Evolutionary conservation across 1,140 invertebrate species (phyloP), one percentile per base, ranked within the genome.

Genomic region (Wiebesia pumilae): DNA sequence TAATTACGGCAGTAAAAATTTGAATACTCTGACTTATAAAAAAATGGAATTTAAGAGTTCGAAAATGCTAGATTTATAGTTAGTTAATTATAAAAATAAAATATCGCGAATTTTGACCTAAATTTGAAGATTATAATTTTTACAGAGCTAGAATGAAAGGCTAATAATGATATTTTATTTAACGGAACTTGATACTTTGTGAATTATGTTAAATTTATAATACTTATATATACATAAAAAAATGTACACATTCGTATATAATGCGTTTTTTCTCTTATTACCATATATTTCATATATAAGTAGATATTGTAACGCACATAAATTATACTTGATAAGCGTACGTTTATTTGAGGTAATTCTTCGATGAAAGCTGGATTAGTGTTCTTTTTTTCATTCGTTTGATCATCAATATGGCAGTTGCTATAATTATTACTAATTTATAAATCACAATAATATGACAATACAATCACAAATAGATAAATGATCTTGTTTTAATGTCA

Each of bases 251-350:
- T 81, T 38, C 40, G 79, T 40, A 12, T 40, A 38, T 35, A 69
- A n/a, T 65, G 67, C 9, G n/a, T 75, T 73, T 75, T 65, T 35
- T 35, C 12, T 58, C 67, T 78, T 65, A 89, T 88, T 87, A 88
- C 89, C 43, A 81, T 89, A 86, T 81, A 87, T 88, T 86, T 83
- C 83, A 87, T 90, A 81, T 87, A 88, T 85, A 83, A 87, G 83
- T 27, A 65, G 54, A 27, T 87, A 47, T 47, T 12, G 4, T 47
- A 47, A 47, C 43, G 12, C 12, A 47, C 12, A 7, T 47, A 47
- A 47, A 47, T 47, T 27, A 12, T 43, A 78, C 47, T 69, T 47
- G n/a, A 69, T 81, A 16, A 78, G 10, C 38, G 24, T 24, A 43
- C 16, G 10, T 54, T 62, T 27, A 19, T 40, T 81, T 40, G 19